These are phyloP conservation scores for Leucophenga maculata DNA, from an alignment of 2,888 invertebrate species.

Conservation along the genomic window DNA sequence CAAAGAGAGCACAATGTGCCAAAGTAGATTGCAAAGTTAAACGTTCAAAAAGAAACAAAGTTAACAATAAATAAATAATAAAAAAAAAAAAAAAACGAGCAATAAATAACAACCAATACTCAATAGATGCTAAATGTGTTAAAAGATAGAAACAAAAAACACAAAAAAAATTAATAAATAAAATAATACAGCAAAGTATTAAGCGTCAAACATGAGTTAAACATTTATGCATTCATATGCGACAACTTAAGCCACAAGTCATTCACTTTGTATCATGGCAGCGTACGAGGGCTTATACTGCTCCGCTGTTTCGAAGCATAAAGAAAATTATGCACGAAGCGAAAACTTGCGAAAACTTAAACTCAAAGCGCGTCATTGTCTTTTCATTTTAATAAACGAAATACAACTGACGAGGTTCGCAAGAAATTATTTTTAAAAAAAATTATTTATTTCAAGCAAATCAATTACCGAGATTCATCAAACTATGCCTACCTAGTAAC, in stretches of 20 bases:
- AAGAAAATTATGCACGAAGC: neutral
- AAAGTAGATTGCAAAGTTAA: neutral
- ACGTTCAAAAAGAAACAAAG: neutral
- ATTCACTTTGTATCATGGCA: no score
- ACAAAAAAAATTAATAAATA: neutral
- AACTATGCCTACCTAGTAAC: no score
- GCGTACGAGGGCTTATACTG: no score
- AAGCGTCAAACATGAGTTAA: no score
- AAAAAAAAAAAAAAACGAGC: neutral
- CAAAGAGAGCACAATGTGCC: neutral
- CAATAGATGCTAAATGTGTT: neutral
- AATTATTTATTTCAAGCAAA: no score
- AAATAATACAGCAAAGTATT: neutral
- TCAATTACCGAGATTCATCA: no score
- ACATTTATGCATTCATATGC: no score
- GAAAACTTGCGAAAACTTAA: conserved; percentile 1
- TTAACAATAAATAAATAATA: neutral
- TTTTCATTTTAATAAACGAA: neutral
- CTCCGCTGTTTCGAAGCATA: neutral
- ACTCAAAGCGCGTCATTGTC: neutral
- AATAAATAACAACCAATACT: neutral
- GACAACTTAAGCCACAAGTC: no score
- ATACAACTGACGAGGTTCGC: no score
- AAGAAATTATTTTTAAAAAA: no score
- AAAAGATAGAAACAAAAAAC: neutral